A percentile compares a stretch with the other conserved stretches of the same genome.
Evolutionary conservation across 2,113 vertebrate species (phyloP).

Genomic region (Oryzias javanicus): DNA sequence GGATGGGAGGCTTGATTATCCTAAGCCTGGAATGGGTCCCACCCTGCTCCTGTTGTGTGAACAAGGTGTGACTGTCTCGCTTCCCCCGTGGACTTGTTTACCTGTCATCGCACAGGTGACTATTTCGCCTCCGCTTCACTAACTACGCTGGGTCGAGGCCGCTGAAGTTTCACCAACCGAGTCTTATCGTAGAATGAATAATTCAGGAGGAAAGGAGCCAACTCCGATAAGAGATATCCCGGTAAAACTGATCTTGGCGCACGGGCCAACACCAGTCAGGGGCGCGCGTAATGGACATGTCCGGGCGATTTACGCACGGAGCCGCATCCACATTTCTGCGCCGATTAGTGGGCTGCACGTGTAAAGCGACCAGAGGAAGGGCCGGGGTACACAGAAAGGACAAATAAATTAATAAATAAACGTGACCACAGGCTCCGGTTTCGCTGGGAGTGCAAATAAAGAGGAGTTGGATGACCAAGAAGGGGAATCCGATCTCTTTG

Average conservation of each 20-base stretch:
- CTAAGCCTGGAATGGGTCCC: slow-evolving; percentile 18
- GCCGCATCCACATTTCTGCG: slow-evolving; percentile 43
- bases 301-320: slow-evolving; percentile 9
- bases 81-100: slow-evolving; percentile 35
- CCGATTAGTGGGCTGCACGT: slow-evolving; percentile 57
- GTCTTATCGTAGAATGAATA: slow-evolving; percentile 52
- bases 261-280: slow-evolving; percentile 12
- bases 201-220: slow-evolving; percentile 43
- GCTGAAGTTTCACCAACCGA: slow-evolving; percentile 22
- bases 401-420: slow-evolving; percentile 63
- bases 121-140: slow-evolving; percentile 31
- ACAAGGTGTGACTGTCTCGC: slow-evolving; percentile 41
- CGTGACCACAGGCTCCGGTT: slow-evolving; percentile 57
- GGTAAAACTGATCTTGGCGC: background rate
- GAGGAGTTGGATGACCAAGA: slow-evolving; percentile 60
- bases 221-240: slow-evolving; percentile 10
- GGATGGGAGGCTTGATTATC: slow-evolving; percentile 3
- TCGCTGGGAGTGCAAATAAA: slow-evolving; percentile 66
- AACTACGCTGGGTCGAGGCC: slow-evolving; percentile 20
- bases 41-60: slow-evolving; percentile 17
- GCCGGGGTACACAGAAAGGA: slow-evolving; percentile 34
- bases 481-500: slow-evolving; percentile 56
- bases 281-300: slow-evolving; percentile 37
- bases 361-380: slow-evolving; percentile 41
- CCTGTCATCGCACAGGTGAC: slow-evolving; percentile 49